Evolutionary conservation across 2,888 invertebrate species (phyloP).

Genomic region (Phragmatobia fuliginosa): DNA sequence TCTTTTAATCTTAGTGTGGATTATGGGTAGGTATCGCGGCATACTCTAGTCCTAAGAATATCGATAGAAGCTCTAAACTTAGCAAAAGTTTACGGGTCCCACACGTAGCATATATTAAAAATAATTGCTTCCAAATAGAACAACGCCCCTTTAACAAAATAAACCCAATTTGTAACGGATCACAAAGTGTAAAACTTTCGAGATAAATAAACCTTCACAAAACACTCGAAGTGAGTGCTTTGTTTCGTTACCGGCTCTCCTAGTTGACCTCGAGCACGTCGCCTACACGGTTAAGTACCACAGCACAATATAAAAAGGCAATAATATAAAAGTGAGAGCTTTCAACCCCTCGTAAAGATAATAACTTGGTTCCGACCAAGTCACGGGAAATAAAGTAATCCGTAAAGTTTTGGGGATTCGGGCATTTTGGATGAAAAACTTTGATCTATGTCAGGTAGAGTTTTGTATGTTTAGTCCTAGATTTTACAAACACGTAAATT

Average conservation of each 20-base stretch:
- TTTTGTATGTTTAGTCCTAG: not conserved
- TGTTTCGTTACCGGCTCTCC: slow-evolving; percentile 59
- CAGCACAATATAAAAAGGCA: slow-evolving; percentile 73
- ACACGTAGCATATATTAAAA: slow-evolving; percentile 55
- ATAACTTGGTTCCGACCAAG: slow-evolving; percentile 70
- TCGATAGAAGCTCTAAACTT: slow-evolving; percentile 34
- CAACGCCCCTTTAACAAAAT: slow-evolving; percentile 42
- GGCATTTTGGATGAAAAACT: slow-evolving; percentile 56
- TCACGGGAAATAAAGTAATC: slow-evolving; percentile 61
- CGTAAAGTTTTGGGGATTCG: slow-evolving; percentile 55
- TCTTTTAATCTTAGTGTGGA: too few species aligned
- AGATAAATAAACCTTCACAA: slow-evolving; percentile 52
- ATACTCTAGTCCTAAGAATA: not conserved
- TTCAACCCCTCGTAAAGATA: slow-evolving; percentile 84
- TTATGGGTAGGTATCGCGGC: too few species aligned
- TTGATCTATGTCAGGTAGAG: slow-evolving; percentile 27
- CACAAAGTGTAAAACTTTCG: slow-evolving; percentile 38
- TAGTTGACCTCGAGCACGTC: slow-evolving; percentile 58
- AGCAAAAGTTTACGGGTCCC: slow-evolving; percentile 54
- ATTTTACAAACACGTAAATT: not conserved
- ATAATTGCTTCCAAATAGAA: slow-evolving; percentile 52
- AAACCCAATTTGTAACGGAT: slow-evolving; percentile 60
- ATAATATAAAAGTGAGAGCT: slow-evolving; percentile 80
- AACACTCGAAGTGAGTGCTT: slow-evolving; percentile 59
- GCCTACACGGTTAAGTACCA: slow-evolving; percentile 62